A percentile compares a stretch with the other conserved stretches of the same genome.
Evolutionary conservation across 2,113 vertebrate species (phyloP).

Genomic region (Ancistrus triradiatus): DNA sequence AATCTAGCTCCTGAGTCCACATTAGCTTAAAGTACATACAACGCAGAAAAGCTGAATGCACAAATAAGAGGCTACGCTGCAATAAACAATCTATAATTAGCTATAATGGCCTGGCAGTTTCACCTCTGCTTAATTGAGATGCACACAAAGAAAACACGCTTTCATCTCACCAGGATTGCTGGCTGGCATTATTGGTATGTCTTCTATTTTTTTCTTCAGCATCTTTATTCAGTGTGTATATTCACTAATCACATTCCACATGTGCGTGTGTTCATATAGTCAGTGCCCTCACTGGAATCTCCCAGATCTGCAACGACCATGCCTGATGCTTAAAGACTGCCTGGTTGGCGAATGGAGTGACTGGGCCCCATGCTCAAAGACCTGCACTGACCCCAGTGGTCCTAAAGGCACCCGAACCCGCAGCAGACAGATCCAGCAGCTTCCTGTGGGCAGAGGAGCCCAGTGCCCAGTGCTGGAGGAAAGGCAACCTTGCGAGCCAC

Average conservation of each 20-base stretch:
- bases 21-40: background rate
- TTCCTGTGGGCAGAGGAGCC: constrained; percentile 73
- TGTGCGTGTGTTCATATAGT: constrained; percentile 58
- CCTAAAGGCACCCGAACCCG: constrained; percentile 73
- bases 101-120: constrained; percentile 60
- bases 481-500: constrained; percentile 71
- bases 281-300: constrained; percentile 82
- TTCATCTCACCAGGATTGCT: no score
- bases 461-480: constrained; percentile 82
- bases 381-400: constrained; percentile 69
- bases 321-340: constrained; percentile 84
- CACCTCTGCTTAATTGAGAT: constrained; percentile 55
- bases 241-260: background rate
- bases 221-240: background rate
- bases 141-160: constrained; percentile 39
- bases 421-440: constrained; percentile 74
- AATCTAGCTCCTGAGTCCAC: background rate
- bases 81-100: constrained; percentile 61
- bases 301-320: constrained; percentile 86
- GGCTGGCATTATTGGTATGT: no score
- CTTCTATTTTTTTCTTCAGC: background rate
- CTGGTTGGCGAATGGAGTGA: constrained; percentile 82
- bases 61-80: constrained; percentile 56
- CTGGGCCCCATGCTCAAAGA: constrained; percentile 85
- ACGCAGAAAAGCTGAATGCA: constrained; percentile 55